These are phyloP conservation scores for Stegodyphus dumicola DNA, from an alignment of 1,140 invertebrate species.

Conservation along the genomic window DNA sequence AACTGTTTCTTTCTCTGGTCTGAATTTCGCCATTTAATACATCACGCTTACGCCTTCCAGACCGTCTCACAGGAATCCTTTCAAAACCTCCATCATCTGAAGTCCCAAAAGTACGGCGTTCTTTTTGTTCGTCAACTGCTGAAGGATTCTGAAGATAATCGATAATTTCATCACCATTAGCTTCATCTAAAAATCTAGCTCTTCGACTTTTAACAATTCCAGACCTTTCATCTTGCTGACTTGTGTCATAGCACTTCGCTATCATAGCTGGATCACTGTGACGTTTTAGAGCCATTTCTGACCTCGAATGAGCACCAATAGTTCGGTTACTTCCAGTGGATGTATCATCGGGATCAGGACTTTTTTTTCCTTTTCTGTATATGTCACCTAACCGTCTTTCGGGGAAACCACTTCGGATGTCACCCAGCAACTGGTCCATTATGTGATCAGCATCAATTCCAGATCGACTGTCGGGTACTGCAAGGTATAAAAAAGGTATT, in stretches of 20 bases:
- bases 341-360: neutral
- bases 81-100: conserved; percentile 73
- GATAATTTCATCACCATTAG: conserved; percentile 69
- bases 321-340: conserved; percentile 71
- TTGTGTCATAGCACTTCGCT: conserved; percentile 70
- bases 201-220: conserved; percentile 86
- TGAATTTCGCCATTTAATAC: conserved; percentile 78
- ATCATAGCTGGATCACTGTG: conserved; percentile 64
- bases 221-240: conserved; percentile 72
- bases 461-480: conserved; percentile 32
- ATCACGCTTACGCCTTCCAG: conserved; percentile 76
- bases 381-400: conserved; percentile 65
- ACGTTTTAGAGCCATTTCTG: conserved; percentile 72
- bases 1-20: conserved; percentile 76
- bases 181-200: conserved; percentile 85
- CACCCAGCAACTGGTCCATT: conserved; percentile 78
- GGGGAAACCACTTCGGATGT: conserved; percentile 76
- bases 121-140: conserved; percentile 75
- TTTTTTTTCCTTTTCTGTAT: conserved; percentile 1
- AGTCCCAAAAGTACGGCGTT: conserved; percentile 87
- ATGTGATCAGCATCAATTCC: conserved; percentile 73
- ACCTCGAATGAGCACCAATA: conserved; percentile 68
- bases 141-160: conserved; percentile 64
- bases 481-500: neutral
- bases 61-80: conserved; percentile 85